Evolutionary conservation across 1,140 invertebrate genomes (phyloP).

Genomic region (Microplitis demolitor): DNA sequence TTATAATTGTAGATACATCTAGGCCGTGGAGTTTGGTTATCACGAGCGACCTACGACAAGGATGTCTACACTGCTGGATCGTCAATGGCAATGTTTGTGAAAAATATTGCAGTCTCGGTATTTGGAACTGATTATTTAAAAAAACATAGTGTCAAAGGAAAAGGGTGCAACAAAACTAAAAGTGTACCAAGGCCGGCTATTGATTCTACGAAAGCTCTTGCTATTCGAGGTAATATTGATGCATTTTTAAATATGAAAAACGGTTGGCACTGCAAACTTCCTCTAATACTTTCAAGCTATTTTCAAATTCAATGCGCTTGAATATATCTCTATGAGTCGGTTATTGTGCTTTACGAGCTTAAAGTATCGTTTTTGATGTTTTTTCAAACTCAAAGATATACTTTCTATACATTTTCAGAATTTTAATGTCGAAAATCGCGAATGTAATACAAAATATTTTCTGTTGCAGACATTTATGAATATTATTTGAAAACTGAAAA

Average conservation of each 20-base stretch:
- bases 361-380: no score
- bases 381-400: no score
- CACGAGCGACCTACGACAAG: not conserved
- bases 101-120: not conserved
- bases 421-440: no score
- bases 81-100: not conserved
- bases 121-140: not conserved
- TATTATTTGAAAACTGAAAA: not conserved
- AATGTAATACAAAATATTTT: not conserved
- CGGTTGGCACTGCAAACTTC: no score
- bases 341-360: no score
- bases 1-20: not conserved
- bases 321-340: no score
- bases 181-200: not conserved
- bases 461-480: not conserved
- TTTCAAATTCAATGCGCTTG: no score
- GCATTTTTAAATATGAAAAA: no score
- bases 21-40: not conserved
- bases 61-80: not conserved
- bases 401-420: no score
- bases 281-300: no score
- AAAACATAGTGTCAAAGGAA: not conserved
- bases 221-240: not conserved
- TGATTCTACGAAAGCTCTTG: not conserved
- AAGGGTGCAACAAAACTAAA: not conserved